Conservation (phyloP, 64 coral and sea anemone genomes). For the Montipora efflorescens region DNA sequence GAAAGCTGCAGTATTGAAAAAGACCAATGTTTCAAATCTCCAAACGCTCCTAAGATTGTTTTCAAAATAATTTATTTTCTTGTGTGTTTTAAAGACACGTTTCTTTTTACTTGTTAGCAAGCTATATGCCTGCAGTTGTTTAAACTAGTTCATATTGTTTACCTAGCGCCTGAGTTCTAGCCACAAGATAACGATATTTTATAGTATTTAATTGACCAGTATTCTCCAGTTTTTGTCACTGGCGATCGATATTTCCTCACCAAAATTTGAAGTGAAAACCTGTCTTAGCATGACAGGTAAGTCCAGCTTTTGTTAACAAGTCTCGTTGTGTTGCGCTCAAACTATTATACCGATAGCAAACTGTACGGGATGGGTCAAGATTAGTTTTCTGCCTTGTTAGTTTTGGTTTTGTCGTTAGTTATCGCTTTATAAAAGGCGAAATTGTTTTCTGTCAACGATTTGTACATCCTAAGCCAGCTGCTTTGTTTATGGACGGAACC, state of each 20-base stretch:
- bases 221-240: neutral
- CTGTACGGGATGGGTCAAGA: too few species aligned
- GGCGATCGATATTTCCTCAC: neutral
- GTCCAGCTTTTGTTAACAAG: neutral
- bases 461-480: neutral
- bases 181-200: constrained; percentile 15
- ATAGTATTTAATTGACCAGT: neutral
- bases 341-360: too few species aligned
- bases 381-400: neutral
- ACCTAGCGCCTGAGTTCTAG: constrained; percentile 19
- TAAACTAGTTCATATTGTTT: constrained; percentile 37
- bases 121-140: constrained; percentile 32
- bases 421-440: constrained; percentile 6
- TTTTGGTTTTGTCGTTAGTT: neutral
- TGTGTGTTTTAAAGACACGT: neutral
- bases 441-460: neutral
- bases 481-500: neutral
- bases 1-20: neutral
- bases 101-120: constrained; percentile 42
- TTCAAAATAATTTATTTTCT: constrained; percentile 11
- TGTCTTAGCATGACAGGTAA: neutral
- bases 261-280: neutral
- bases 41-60: neutral
- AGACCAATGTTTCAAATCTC: neutral
- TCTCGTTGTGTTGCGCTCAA: neutral